Evolutionary conservation across 1,140 invertebrate species (phyloP), one percentile per base, ranked within the genome.

Genomic region (Bombus vancouverensis): DNA sequence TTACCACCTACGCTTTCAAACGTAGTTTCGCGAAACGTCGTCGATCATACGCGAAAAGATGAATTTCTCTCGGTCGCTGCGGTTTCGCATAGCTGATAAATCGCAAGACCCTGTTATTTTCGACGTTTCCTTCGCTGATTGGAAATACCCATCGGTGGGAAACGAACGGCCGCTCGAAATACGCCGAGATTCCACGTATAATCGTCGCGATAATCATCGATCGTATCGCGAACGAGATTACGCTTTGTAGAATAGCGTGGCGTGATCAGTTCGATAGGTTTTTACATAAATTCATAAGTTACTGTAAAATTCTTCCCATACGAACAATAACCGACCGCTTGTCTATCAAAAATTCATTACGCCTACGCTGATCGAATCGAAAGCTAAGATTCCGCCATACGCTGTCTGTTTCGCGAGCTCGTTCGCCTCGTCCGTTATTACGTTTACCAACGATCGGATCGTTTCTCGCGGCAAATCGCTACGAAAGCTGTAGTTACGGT

Each of bases 91-190:
- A 13, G 44, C 44, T 5, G 5, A 47, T 47, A 47, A 15, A 47
- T 47, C 44, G 44, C 44, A 0, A 0, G 1, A 28, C 6, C 28
- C 0, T 10, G 28, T 59, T 59, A 12, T 28, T 28, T 3, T 28
- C 57, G 25, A 28, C 1, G 22, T 28, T 28, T 3, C 8, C 44
- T 18, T 18, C 15, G 0, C 13, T 15, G 18, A 47, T 47, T 66
- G 6, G 47, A 53, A 53, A 53, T 53, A 53, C 47, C 47, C 5
- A 9, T 34, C 6, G 13, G 5, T 18, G n/a, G 15, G 65, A 34
- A 66, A 34, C 6, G n/a, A 32, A 34, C 0, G n/a, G 32, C 32
- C 65, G 15, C 1, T 34, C 1, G 32, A 34, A 34, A 0, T 34
- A 1, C 0, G 32, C 8, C 15, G 15, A 66, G 32, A 66, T 66